Percentiles rank a stretch among this genome's conserved stretches.
These are phyloP conservation scores for Cephonodes hylas DNA, from an alignment of 2,888 invertebrate genomes.

Conservation along the genomic window DNA sequence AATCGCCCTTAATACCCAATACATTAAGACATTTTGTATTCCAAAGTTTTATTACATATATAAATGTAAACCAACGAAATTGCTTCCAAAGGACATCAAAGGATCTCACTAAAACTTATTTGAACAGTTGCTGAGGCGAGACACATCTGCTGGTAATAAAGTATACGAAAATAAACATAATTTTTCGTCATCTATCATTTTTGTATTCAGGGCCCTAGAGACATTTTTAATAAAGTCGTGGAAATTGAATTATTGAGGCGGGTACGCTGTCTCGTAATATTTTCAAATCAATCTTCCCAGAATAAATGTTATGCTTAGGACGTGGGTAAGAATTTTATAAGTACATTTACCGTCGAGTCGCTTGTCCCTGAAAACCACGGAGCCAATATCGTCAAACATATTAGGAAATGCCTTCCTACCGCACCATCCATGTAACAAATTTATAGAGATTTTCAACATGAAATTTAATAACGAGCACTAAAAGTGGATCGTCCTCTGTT, in stretches of 20 bases:
- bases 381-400: background rate
- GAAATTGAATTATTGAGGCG: conserved; percentile 33
- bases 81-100: conserved; percentile 66
- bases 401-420: background rate
- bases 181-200: conserved; percentile 48
- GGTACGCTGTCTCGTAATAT: conserved; percentile 14
- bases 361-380: background rate
- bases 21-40: background rate
- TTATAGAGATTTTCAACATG: background rate
- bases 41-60: conserved; percentile 3
- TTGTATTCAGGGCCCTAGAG: conserved; percentile 30
- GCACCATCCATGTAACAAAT: background rate
- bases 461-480: background rate
- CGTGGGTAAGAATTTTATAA: conserved; percentile 8
- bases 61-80: conserved; percentile 38
- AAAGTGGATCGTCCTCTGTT: background rate
- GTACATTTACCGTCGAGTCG: background rate
- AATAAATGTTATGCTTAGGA: conserved; percentile 2
- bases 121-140: conserved; percentile 51
- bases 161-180: conserved; percentile 55
- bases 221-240: conserved; percentile 30
- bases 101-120: conserved; percentile 64
- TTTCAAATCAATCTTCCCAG: conserved; percentile 14
- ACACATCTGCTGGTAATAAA: conserved; percentile 69
- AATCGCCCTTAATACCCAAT: background rate